A percentile compares a stretch with the other conserved stretches of the same genome.
Evolutionary conservation across 2,113 vertebrate genomes (phyloP).

Genomic region (Empidonax alnorum): DNA sequence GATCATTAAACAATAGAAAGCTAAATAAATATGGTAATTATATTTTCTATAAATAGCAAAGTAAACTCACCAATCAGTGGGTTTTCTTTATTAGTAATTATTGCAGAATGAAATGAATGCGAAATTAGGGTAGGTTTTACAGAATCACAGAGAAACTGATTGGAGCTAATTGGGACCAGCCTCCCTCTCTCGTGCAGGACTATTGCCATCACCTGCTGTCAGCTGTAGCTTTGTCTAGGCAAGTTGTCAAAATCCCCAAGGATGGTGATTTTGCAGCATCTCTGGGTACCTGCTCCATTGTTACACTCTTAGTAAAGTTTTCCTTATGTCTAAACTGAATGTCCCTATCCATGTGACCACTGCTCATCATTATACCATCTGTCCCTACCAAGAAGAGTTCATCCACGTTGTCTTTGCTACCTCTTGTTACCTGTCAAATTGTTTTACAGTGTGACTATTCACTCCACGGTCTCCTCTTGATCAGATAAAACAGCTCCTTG

Average conservation of each 20-base stretch:
- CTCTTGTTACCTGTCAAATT: not conserved
- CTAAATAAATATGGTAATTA: slow-evolving; percentile 12
- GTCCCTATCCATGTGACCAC: not conserved
- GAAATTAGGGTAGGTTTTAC: not conserved
- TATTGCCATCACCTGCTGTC: not conserved
- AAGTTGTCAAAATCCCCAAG: not conserved
- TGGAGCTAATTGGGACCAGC: not conserved
- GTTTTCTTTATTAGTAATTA: slow-evolving; percentile 21
- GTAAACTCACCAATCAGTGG: not conserved
- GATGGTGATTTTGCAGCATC: not conserved
- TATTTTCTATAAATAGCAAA: slow-evolving; percentile 27
- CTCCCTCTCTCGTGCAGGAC: not conserved
- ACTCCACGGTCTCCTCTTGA: not conserved
- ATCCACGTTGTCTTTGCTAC: not conserved
- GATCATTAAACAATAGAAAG: slow-evolving; percentile 5
- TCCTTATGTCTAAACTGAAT: not conserved
- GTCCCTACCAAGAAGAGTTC: not conserved
- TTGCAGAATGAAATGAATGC: not conserved
- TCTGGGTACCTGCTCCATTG: not conserved
- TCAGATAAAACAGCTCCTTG: not conserved
- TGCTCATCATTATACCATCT: not conserved
- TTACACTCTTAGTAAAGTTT: not conserved
- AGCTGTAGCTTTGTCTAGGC: not conserved
- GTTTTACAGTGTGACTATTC: not conserved
- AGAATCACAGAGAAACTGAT: not conserved